Base-by-base conservation (phyloP, 1,140 invertebrate species). In the Eupeodes corollae region DNA sequence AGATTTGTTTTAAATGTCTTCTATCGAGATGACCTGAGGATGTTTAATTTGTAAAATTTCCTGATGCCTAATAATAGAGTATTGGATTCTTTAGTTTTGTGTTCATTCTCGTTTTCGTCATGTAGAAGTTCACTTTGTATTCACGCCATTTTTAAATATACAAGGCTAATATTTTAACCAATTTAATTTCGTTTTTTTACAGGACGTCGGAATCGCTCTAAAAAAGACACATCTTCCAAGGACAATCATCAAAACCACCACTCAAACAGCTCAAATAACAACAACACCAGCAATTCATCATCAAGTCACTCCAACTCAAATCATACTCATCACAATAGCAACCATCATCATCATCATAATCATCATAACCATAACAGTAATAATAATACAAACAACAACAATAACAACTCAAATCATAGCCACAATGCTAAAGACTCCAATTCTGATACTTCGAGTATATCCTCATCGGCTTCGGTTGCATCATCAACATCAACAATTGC, bases 181-280 rank as follows among this genome's bases (percentile, higher is more conserved):
- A 14, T 14, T 44, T 18, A 19, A 38, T n/a, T 5, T 1, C n/a
- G n/a, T n/a, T 2, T 12, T n/a, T 45, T 42, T 39, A 0, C 14
- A 67, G 65, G 65, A 42, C 62, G 65, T 34, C 60, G 62, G 5
- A 67, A 67, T 58, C 64, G 65, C 32, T 56, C 57, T 13, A 67
- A 67, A 48, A 67, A 63, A 48, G 63, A 67, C 44, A 63, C 61
- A 48, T 47, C 52, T 33, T 56, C 59, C 48, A 67, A 67, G 56
- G 65, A 68, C 63, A 68, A 68, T 68, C 65, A 67, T 52, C 57
- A 54, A 45, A 61, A 64, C 39, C 56, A 58, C 33, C 39, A 45
- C 15, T 45, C 37, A 31, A 48, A 44, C 44, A 49, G 35, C 15
- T 43, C 35, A 35, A 49, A 34, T 35, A 46, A 43, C 31, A 42